Conservation (phyloP, 2,113 vertebrate species). For the human region GRCh38 chr5:97998001-97998500, state of each 20-base stretch:
- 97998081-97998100: not conserved
- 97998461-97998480: not conserved
- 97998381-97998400: not conserved
- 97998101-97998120: not conserved
- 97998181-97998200: not conserved
- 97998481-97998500: not conserved
- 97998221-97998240: not conserved
- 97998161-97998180: not conserved
- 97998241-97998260: not conserved
- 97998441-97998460: not conserved
- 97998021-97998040: not conserved
- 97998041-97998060: not conserved
- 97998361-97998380: not conserved
- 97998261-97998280: not conserved
- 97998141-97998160: not conserved
- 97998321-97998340: not conserved
- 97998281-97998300: not conserved
- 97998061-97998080: not conserved
- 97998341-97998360: not conserved
- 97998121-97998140: not conserved
- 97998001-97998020: not conserved
- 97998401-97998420: not conserved
- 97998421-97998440: not conserved
- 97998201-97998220: conserved; percentile 1
- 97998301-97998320: not conserved